These are phyloP conservation scores for Enteromius mattozi DNA, from an alignment of 2,797 vertebrate genomes.

Conservation along the genomic window DNA sequence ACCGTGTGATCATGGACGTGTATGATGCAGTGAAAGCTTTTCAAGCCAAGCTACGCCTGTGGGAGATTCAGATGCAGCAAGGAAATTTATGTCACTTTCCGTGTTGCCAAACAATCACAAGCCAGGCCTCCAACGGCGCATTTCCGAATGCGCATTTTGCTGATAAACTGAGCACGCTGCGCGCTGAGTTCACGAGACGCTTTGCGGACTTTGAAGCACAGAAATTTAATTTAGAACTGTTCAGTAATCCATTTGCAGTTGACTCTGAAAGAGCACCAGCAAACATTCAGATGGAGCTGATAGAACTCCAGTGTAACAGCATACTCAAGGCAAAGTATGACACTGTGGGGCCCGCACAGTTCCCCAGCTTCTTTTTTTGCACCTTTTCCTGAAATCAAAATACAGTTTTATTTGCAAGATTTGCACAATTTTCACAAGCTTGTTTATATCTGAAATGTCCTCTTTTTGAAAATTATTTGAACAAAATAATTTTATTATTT, in stretches of 20 bases:
- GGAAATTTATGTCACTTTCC: constrained; percentile 48
- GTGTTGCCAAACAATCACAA: constrained; percentile 36
- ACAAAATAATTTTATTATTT: neutral
- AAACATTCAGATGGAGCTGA: neutral
- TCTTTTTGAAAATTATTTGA: neutral
- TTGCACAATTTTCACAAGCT: neutral
- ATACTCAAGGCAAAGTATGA: neutral
- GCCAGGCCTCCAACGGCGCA: neutral
- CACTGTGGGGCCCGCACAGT: neutral
- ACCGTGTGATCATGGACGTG: too few species aligned
- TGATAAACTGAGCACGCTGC: neutral
- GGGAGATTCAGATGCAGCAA: constrained; percentile 48
- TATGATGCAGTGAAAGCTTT: too few species aligned
- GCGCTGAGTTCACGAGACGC: neutral
- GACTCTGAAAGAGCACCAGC: neutral
- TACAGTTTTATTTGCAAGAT: neutral
- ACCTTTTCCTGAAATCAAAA: neutral
- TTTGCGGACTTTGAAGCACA: neutral
- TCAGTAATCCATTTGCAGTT: neutral
- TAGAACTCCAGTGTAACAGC: too few species aligned
- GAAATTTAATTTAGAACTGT: neutral
- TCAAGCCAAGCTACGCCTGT: constrained; percentile 1
- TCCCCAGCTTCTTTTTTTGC: too few species aligned
- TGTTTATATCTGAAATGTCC: neutral
- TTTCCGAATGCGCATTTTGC: neutral